Conservation (phyloP, 2,888 invertebrate genomes). For the Diarsia mendica region DNA sequence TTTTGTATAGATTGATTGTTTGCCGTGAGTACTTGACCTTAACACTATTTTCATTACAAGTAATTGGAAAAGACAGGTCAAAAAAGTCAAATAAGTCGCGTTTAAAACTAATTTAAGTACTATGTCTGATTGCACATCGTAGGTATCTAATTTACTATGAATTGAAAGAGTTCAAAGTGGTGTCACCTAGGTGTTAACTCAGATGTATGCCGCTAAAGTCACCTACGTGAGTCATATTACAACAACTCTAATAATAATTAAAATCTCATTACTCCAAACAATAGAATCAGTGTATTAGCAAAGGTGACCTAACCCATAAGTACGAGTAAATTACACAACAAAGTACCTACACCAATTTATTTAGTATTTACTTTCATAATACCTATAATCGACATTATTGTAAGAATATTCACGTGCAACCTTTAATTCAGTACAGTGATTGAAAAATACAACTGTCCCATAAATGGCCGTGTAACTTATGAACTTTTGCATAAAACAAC, state of each 20-base stretch:
- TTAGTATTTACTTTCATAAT: background rate
- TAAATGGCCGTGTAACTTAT: background rate
- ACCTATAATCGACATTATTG: background rate
- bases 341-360: background rate
- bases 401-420: background rate
- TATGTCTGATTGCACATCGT: slow-evolving; percentile 12
- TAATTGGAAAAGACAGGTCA: slow-evolving; percentile 10
- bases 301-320: background rate
- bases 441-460: no score
- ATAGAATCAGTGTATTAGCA: background rate
- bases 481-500: background rate
- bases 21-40: background rate
- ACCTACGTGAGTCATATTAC: background rate
- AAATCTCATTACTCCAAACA: slow-evolving; percentile 30
- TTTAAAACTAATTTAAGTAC: slow-evolving; percentile 2
- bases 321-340: background rate
- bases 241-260: slow-evolving; percentile 7
- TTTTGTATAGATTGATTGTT: no score
- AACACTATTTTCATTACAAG: background rate
- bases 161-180: slow-evolving; percentile 1
- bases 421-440: background rate
- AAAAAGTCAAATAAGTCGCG: slow-evolving; percentile 13
- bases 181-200: slow-evolving; percentile 1
- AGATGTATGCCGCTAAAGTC: background rate
- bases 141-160: slow-evolving; percentile 5